A percentile compares a stretch with the other conserved stretches of the same genome.
Conservation (phyloP, 1,140 invertebrate genomes). For the Heliconius hewitsoni region DNA sequence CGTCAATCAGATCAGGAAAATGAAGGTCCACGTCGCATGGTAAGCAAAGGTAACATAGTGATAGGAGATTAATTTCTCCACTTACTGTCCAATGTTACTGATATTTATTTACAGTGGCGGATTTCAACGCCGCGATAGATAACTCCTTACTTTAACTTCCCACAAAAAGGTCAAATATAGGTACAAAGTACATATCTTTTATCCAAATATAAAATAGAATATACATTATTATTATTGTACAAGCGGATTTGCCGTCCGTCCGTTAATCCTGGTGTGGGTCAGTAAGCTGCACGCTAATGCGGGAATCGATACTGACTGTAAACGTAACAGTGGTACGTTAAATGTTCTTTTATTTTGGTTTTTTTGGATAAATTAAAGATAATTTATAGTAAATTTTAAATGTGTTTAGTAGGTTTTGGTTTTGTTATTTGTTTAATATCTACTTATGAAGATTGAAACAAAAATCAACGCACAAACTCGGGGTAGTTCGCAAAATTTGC, state of each 20-base stretch:
- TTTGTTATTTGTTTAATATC: too few species aligned
- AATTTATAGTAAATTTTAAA: too few species aligned
- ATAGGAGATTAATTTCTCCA: background rate
- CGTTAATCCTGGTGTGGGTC: slow-evolving; percentile 21
- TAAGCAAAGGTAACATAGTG: too few species aligned
- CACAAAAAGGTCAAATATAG: background rate
- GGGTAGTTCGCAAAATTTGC: too few species aligned
- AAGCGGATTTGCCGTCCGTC: slow-evolving; percentile 13
- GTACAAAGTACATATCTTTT: background rate
- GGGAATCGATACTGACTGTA: slow-evolving; percentile 19
- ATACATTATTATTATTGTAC: slow-evolving; percentile 2
- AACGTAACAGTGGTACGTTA: background rate
- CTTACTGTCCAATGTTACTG: background rate
- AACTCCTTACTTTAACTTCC: too few species aligned
- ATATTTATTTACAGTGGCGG: background rate
- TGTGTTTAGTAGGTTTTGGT: too few species aligned
- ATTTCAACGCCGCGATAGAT: background rate
- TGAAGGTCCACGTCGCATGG: too few species aligned
- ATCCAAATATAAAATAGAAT: slow-evolving; percentile 2
- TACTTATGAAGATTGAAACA: too few species aligned
- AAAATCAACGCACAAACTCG: too few species aligned
- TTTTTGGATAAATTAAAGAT: background rate
- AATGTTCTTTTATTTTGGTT: background rate
- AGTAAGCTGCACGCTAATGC: slow-evolving; percentile 17
- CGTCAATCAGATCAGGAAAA: too few species aligned